Percentiles rank a stretch among this genome's conserved stretches.
These are phyloP conservation scores for Cossypha heuglini DNA, from an alignment of 2,797 vertebrate species.

Conservation along the genomic window DNA sequence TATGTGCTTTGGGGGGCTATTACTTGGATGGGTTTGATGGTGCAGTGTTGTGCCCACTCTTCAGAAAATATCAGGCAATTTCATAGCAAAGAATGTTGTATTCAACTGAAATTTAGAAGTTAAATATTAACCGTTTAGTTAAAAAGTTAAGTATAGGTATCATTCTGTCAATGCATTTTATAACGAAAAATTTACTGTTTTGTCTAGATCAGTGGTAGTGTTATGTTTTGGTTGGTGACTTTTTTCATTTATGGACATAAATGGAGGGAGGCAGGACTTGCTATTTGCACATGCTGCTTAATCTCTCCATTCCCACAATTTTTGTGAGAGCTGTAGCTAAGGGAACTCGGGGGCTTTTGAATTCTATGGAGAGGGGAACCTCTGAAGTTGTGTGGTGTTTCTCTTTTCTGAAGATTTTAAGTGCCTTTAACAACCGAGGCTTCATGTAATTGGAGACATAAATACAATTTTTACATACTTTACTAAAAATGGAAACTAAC, in stretches of 20 bases:
- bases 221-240: background rate
- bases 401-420: background rate
- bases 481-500: conserved; percentile 53
- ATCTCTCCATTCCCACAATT: background rate
- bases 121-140: background rate
- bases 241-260: background rate
- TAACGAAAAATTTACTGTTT: background rate
- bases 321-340: background rate
- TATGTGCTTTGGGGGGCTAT: background rate
- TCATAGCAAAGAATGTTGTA: background rate
- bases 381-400: background rate
- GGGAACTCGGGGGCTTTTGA: rapidly evolving
- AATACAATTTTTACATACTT: conserved; percentile 34
- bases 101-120: background rate
- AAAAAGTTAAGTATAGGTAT: background rate
- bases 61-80: background rate
- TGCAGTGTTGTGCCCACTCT: background rate
- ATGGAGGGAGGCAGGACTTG: background rate
- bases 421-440: background rate
- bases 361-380: background rate
- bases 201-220: background rate
- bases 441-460: conserved; percentile 4
- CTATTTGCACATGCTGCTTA: background rate
- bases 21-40: background rate
- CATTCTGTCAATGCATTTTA: background rate